phyloP scores from a whole-genome alignment of 2,888 invertebrate genomes.

The Standfussiana lucernea region DNA sequence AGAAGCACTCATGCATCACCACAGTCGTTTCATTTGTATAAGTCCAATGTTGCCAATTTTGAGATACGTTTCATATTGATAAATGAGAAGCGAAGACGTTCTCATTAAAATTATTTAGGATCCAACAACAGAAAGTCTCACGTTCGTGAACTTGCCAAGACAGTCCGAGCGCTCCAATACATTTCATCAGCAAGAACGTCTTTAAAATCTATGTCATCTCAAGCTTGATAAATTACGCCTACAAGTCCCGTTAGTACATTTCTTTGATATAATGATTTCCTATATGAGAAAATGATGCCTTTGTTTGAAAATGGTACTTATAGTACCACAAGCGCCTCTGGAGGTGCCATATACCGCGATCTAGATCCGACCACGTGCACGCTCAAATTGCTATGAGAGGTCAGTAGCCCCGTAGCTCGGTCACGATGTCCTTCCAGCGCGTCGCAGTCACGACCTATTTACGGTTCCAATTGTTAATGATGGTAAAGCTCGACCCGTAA shows the following conservation, averaged over 20 bases:
- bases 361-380: conserved; percentile 79
- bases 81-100: not conserved
- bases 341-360: conserved; percentile 70
- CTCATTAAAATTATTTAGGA: conserved; percentile 21
- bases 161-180: not conserved
- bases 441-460: conserved; percentile 87
- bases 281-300: conserved; percentile 52
- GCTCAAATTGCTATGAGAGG: conserved; percentile 81
- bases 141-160: not conserved
- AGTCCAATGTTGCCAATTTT: not conserved
- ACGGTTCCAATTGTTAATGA: conserved; percentile 83
- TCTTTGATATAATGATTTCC: conserved; percentile 56
- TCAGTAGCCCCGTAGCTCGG: conserved; percentile 84
- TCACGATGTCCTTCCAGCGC: conserved; percentile 85
- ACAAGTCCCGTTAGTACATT: conserved; percentile 38
- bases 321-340: conserved; percentile 47
- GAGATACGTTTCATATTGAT: not conserved
- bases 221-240: conserved; percentile 27
- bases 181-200: conserved; percentile 11
- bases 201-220: conserved; percentile 30
- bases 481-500: conserved; percentile 66
- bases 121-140: not conserved
- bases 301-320: conserved; percentile 45
- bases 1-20: not conserved
- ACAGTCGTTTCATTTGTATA: not conserved